Evolutionary conservation across 2,797 vertebrate species (phyloP).

Genomic region (Erethizon dorsatum): DNA sequence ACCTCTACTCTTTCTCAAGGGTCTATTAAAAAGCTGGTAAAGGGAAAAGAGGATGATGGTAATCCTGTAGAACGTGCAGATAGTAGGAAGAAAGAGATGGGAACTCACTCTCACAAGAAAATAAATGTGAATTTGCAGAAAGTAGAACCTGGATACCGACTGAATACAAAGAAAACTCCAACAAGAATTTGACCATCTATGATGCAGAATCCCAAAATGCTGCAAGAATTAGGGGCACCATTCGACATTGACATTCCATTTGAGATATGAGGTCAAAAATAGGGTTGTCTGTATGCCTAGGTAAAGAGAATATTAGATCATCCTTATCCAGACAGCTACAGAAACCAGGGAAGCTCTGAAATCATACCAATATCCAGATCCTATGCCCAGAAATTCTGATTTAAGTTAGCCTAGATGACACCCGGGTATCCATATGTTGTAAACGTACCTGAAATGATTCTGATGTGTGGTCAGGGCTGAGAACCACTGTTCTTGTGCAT

Average conservation of each 20-base stretch:
- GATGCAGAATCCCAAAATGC: neutral
- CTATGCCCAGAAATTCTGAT: neutral
- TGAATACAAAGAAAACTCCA: neutral
- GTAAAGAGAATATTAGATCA: neutral
- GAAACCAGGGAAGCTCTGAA: neutral
- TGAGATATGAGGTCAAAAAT: neutral
- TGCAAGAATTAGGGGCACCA: neutral
- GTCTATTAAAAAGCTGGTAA: neutral
- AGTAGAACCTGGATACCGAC: neutral
- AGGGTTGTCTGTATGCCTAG: neutral
- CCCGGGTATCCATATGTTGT: neutral
- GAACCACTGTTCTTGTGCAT: neutral
- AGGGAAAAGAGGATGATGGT: neutral
- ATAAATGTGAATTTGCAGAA: neutral
- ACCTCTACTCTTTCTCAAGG: neutral
- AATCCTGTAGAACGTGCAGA: neutral
- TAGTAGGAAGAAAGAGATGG: neutral
- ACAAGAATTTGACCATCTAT: neutral
- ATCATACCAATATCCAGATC: neutral
- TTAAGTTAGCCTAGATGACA: neutral
- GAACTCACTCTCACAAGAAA: neutral
- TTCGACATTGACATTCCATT: neutral
- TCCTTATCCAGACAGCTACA: neutral
- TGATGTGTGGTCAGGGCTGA: neutral
- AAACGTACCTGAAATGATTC: slow-evolving; percentile 26